phyloP scores from a whole-genome alignment of 2,113 vertebrate species.

The Pipra filicauda region DNA sequence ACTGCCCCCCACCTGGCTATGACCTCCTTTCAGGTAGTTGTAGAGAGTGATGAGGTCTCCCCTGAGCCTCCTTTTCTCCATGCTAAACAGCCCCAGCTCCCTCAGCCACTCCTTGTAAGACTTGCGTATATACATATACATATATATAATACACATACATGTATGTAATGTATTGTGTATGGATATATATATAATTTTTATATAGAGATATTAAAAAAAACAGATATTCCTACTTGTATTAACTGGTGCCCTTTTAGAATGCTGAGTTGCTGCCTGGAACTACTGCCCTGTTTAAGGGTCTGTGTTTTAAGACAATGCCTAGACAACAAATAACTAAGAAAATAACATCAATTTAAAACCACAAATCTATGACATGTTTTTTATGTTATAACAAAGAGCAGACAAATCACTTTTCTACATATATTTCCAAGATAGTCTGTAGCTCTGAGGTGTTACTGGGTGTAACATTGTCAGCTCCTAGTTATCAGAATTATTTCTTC shows the following conservation, averaged over 20 bases:
- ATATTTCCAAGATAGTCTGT: not conserved
- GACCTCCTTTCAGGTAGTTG: not conserved
- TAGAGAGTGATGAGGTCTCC: accelerated
- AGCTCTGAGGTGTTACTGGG: not conserved
- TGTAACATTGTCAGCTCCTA: not conserved
- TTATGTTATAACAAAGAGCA: constrained; percentile 18
- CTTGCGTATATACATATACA: not conserved
- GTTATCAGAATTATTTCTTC: constrained; percentile 44
- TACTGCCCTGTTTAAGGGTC: not conserved
- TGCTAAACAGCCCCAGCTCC: not conserved
- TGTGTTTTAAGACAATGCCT: not conserved
- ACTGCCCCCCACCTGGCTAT: not conserved
- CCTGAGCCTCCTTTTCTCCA: not conserved
- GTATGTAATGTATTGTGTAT: not conserved
- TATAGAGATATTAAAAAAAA: not conserved
- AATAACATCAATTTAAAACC: constrained; percentile 19
- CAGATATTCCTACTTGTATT: not conserved
- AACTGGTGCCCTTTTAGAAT: constrained; percentile 25
- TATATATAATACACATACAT: not conserved
- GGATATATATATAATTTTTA: not conserved
- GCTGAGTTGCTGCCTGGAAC: constrained; percentile 13
- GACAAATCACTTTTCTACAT: not conserved
- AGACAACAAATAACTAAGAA: not conserved
- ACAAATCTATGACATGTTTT: not conserved
- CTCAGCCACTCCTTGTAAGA: not conserved